Evolutionary conservation across 1,140 invertebrate species (phyloP).

Genomic region (Aplysia californica): DNA sequence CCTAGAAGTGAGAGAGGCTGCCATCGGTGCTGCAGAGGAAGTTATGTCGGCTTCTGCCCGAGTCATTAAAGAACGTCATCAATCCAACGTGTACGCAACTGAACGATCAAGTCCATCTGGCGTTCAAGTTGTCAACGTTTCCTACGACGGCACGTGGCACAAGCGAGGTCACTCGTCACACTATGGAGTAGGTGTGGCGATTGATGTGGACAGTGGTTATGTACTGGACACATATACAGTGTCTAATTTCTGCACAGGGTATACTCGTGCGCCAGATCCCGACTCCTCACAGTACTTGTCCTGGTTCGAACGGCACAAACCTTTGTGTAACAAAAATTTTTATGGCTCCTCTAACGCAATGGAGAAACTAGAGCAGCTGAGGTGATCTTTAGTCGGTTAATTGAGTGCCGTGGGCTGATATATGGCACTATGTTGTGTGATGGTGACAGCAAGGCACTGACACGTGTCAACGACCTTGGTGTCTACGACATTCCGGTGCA

Average conservation of each 20-base stretch:
- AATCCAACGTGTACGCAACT: not conserved
- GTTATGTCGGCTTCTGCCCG: not conserved
- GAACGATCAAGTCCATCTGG: not conserved
- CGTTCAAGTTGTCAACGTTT: not conserved
- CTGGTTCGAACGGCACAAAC: too few species aligned
- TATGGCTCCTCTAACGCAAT: too few species aligned
- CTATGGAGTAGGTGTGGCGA: not conserved
- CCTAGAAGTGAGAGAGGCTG: not conserved
- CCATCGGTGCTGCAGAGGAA: too few species aligned
- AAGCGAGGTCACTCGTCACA: not conserved
- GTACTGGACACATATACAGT: not conserved
- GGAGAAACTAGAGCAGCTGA: not conserved
- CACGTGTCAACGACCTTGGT: not conserved
- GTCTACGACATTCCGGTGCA: not conserved
- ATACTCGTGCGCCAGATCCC: not conserved
- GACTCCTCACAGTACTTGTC: not conserved
- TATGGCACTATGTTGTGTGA: not conserved
- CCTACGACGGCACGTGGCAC: conserved; percentile 7
- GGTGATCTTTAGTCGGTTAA: not conserved
- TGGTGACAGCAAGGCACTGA: not conserved
- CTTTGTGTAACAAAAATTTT: not conserved
- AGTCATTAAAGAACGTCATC: too few species aligned
- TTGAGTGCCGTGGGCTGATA: not conserved
- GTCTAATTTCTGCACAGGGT: not conserved
- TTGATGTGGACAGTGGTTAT: not conserved